phyloP scores from a whole-genome alignment of 2,113 vertebrate genomes.

The Daphoenositta chrysoptera region DNA sequence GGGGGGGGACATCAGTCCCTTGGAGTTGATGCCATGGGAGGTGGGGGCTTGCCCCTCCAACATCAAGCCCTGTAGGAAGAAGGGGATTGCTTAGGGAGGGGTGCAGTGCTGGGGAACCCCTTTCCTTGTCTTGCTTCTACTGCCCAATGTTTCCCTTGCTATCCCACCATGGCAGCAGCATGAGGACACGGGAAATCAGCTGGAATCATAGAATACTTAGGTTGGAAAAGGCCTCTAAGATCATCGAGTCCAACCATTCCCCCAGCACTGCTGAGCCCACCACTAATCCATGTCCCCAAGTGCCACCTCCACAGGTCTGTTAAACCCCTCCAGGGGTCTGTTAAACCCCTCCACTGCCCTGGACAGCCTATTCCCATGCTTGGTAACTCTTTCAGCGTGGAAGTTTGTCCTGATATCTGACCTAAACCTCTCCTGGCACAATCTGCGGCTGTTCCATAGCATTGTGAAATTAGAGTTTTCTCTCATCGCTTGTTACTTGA shows the following conservation, averaged over 20 bases:
- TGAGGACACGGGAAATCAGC: not conserved
- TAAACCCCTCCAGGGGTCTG: not conserved
- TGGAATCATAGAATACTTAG: not conserved
- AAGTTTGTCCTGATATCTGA: not conserved
- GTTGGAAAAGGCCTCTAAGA: not conserved
- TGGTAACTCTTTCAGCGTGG: too few species aligned
- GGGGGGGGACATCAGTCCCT: fast-evolving
- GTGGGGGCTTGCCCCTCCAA: not conserved
- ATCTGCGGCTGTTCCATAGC: not conserved
- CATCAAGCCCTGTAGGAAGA: not conserved
- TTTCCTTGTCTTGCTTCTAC: not conserved
- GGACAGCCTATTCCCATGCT: not conserved
- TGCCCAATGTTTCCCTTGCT: not conserved
- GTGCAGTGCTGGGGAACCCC: not conserved
- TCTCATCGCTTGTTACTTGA: not conserved
- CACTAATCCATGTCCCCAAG: not conserved
- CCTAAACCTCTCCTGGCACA: not conserved
- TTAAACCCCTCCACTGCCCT: not conserved
- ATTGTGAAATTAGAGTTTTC: not conserved
- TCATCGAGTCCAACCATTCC: not conserved
- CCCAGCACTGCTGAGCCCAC: not conserved
- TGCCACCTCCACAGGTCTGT: not conserved
- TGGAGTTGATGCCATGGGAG: not conserved
- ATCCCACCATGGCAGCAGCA: not conserved
- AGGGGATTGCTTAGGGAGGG: not conserved